phyloP scores from a whole-genome alignment of 2,888 invertebrate genomes.

The Nymphalis polychloros region DNA sequence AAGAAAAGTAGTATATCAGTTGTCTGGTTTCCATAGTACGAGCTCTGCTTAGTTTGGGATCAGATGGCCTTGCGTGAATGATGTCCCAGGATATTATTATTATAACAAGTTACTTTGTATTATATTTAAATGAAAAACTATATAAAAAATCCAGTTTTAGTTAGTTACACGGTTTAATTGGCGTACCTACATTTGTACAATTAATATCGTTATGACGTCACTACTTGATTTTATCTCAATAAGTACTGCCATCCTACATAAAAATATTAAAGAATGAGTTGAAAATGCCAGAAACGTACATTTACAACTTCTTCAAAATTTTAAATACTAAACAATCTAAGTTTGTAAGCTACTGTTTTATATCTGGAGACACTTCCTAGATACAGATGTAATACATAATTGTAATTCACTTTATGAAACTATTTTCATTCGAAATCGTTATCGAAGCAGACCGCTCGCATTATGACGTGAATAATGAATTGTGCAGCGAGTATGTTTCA shows the following conservation, averaged over 20 bases:
- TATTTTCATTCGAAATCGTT: conserved; percentile 4
- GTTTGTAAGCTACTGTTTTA: no score
- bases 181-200: not conserved
- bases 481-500: conserved; percentile 18
- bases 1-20: no score
- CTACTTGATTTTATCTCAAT: conserved; percentile 9
- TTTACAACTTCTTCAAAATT: no score
- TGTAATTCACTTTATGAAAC: not conserved
- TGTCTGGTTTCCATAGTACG: no score
- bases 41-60: no score
- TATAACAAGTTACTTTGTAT: not conserved
- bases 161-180: not conserved
- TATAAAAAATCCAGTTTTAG: not conserved
- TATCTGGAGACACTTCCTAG: not conserved
- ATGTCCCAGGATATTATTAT: no score
- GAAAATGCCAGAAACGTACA: not conserved
- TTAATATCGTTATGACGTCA: not conserved
- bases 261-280: not conserved
- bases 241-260: not conserved
- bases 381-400: not conserved
- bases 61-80: no score
- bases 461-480: conserved; percentile 30
- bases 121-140: not conserved
- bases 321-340: no score
- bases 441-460: conserved; percentile 10